Evolutionary conservation across 2,888 invertebrate species (phyloP).

Genomic region (Acanthosoma haemorrhoidale): DNA sequence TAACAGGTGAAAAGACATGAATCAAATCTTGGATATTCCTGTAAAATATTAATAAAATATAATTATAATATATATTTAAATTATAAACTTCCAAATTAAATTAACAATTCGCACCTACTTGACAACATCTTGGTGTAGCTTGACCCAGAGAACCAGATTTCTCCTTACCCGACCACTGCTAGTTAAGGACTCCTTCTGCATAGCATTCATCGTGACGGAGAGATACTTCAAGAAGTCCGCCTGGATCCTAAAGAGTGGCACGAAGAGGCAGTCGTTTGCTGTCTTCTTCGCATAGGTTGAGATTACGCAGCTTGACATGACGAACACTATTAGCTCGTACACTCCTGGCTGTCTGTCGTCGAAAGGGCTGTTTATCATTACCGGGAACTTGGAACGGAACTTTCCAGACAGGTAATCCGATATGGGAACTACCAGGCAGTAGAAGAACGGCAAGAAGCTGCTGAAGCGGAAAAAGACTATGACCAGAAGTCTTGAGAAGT

Average conservation of each 20-base stretch:
- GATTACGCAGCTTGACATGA: not conserved
- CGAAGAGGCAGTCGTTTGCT: not conserved
- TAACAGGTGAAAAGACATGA: no score
- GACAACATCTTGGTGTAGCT: not conserved
- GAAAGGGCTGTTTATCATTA: not conserved
- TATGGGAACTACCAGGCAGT: not conserved
- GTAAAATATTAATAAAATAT: no score
- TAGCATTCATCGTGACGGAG: not conserved
- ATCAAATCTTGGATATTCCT: no score
- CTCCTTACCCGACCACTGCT: not conserved
- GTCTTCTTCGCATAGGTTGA: not conserved
- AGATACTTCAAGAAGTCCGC: not conserved
- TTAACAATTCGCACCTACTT: no score
- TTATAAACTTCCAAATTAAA: no score
- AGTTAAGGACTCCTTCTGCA: not conserved
- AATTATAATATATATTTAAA: no score
- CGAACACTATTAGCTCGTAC: not conserved
- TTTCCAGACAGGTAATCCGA: not conserved
- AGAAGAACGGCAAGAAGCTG: not conserved
- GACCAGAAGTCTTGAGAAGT: not conserved
- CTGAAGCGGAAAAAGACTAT: not conserved
- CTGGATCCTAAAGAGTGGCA: not conserved
- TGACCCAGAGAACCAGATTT: not conserved
- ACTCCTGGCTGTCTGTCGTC: not conserved
- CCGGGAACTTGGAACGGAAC: not conserved